phyloP scores from a whole-genome alignment of 1,140 invertebrate species.

The Halictus rubicundus region DNA sequence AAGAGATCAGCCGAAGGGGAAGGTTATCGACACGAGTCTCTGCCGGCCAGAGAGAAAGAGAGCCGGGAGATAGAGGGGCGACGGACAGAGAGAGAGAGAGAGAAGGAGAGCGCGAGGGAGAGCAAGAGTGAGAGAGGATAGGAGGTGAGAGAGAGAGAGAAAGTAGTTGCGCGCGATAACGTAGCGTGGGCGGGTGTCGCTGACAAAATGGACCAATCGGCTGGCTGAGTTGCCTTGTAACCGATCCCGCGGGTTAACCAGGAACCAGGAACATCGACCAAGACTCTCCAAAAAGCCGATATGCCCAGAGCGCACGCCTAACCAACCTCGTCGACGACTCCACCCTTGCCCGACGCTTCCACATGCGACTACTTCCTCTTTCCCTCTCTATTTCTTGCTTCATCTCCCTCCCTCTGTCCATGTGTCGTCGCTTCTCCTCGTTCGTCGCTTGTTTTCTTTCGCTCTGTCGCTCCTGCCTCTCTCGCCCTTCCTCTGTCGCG shows the following conservation, averaged over 20 bases:
- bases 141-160: slow-evolving; percentile 43
- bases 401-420: neutral
- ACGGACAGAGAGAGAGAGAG: slow-evolving; percentile 16
- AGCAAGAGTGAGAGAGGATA: neutral
- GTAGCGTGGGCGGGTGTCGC: slow-evolving; percentile 77
- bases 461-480: neutral
- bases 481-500: neutral
- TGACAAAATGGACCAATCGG: slow-evolving; percentile 78
- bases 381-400: neutral
- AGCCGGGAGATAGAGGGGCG: slow-evolving; percentile 33
- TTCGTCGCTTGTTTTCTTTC: neutral
- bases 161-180: slow-evolving; percentile 68
- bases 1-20: slow-evolving; percentile 23
- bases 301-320: slow-evolving; percentile 65
- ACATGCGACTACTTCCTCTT: slow-evolving; percentile 50
- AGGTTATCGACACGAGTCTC: slow-evolving; percentile 45
- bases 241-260: slow-evolving; percentile 78
- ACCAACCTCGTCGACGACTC: slow-evolving; percentile 58
- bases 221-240: slow-evolving; percentile 69
- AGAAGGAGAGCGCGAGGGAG: slow-evolving; percentile 9
- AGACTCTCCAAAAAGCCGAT: slow-evolving; percentile 71
- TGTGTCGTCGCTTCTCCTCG: neutral
- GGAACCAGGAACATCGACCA: slow-evolving; percentile 73
- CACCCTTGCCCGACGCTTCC: slow-evolving; percentile 57
- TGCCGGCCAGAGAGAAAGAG: slow-evolving; percentile 34